phyloP scores from a whole-genome alignment of 2,888 invertebrate genomes.

The Melinopterus prodromus region DNA sequence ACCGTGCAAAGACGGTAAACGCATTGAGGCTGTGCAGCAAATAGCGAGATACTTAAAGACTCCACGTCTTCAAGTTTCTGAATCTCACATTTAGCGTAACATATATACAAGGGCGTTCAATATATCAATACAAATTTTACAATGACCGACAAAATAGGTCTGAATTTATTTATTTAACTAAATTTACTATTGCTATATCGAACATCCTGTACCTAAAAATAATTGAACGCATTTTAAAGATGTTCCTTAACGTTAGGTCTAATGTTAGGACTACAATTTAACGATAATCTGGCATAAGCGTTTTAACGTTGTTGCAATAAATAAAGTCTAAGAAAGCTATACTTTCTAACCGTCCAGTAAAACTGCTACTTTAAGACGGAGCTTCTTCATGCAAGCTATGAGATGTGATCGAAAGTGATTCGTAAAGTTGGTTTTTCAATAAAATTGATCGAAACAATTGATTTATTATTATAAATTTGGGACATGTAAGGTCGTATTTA shows the following conservation, averaged over 20 bases:
- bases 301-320: neutral
- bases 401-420: neutral
- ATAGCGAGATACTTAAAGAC: neutral
- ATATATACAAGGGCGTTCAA: neutral
- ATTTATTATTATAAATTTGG: too few relatives aligned
- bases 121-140: too few relatives aligned
- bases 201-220: too few relatives aligned
- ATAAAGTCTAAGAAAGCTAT: neutral
- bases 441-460: conserved; percentile 27
- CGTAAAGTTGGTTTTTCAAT: conserved; percentile 9
- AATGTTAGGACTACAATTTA: neutral
- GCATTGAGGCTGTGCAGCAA: conserved; percentile 33
- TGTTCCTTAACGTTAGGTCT: neutral
- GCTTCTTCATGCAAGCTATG: neutral
- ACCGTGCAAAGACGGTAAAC: conserved; percentile 26
- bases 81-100: neutral
- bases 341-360: neutral
- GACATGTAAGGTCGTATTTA: too few relatives aligned
- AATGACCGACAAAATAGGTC: too few relatives aligned
- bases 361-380: conserved; percentile 7
- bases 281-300: neutral
- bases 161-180: too few relatives aligned
- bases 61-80: neutral
- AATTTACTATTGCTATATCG: too few relatives aligned
- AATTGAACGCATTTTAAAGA: too few relatives aligned